Base-by-base conservation (phyloP, 2,113 vertebrate genomes). In the Colistium nudipinnis region DNA sequence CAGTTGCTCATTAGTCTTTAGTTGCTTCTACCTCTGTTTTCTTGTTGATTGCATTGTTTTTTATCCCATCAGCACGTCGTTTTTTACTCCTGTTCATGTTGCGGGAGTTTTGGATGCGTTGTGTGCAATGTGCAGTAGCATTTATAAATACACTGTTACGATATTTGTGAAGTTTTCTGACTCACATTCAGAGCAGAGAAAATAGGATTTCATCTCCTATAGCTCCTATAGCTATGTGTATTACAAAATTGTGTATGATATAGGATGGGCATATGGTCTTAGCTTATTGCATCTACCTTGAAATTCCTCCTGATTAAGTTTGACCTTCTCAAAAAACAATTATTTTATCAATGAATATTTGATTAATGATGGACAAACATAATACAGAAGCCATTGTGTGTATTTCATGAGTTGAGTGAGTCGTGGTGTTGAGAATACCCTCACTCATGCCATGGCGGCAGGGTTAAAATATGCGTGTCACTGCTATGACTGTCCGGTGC, bases 401-500 rank as follows among this genome's bases (percentile, higher is more conserved):
- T 20, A 19, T 62, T 59, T 70, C 20, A 22, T 38, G 49, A 55
- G 36, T 25, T 17, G 28, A 59, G 38, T 9, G 44, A 38, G 44
- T 70, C 28, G 6, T 31, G 33, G 27, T 56, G 44, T 51, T 60
- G 59, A 44, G 31, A 55, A 45, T 16, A 44, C 30, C 13, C 3
- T 70, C n/a, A 35, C 4, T 1, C 24, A 22, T 60, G 45, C 51
- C 24, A 31, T n/a, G 41, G 47, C 70, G 73, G 39, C 62, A 24
- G 39, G 31, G 52, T 66, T 82, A 81, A 86, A 70, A 65, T 84
- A 82, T 79, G 61, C 47, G 74, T 78, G 71, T 81, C 82, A 72
- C 74, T 63, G 76, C 57, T 8, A 2, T 63, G 67, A 64, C 67
- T 86, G 88, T 80, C 88, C 83, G 83, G 79, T 86, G 61, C 70